Percentiles rank a stretch among this genome's conserved stretches.
phyloP scores from a whole-genome alignment of 2,888 invertebrate genomes.

The Branchipolynoe longqiensis region DNA sequence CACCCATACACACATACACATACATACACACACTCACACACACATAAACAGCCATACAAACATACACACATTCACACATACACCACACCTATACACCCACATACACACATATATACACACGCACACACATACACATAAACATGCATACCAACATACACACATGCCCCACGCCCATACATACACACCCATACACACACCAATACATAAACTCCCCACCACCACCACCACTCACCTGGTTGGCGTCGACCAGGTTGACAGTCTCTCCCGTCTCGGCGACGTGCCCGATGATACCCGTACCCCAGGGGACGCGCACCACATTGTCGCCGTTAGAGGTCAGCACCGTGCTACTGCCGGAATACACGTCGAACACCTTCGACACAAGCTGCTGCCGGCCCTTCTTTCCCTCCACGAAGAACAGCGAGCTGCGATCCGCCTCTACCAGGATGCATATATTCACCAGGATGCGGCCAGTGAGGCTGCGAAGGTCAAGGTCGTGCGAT shows the following conservation, averaged over 20 bases:
- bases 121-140: no score
- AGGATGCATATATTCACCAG: constrained; percentile 83
- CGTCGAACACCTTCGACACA: constrained; percentile 83
- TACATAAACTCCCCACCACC: no score
- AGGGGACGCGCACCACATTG: constrained; percentile 83
- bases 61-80: no score
- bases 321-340: constrained; percentile 81
- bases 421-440: constrained; percentile 83
- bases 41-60: not conserved
- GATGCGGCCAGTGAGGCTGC: constrained; percentile 83
- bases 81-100: no score
- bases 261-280: constrained; percentile 83
- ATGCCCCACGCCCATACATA: no score
- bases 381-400: constrained; percentile 82
- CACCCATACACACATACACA: not conserved
- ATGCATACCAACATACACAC: no score
- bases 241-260: constrained; percentile 83
- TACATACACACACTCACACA: not conserved
- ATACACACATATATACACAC: no score
- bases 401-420: constrained; percentile 83
- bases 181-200: no score
- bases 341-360: constrained; percentile 83
- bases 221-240: constrained; percentile 81
- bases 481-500: constrained; percentile 83
- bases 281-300: constrained; percentile 84